Base-by-base conservation (phyloP, 2,113 vertebrate species). In the Ceuthmochares aereus region DNA sequence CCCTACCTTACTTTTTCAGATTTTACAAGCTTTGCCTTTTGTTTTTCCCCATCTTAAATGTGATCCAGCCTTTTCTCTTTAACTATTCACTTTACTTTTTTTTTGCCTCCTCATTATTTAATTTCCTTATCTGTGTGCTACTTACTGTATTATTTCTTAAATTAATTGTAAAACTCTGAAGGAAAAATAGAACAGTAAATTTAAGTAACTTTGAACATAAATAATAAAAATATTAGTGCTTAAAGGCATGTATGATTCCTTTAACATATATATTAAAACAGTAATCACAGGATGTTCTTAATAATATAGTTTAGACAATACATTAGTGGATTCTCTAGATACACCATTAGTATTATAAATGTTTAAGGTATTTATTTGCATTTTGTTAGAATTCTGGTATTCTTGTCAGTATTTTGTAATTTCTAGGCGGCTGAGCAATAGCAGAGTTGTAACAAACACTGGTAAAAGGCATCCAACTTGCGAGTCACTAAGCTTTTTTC, bases 21-120 rank as follows among this genome's bases (percentile, higher is more conserved):
- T 96, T 96, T 91, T 73, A 83, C 32, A 96, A 81, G 89, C 87
- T 92, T 81, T 89, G 75, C 84, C 91, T 93, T 96, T 96, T 97
- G 94, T 95, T 97, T 95, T 92, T 63, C 63, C 77, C 42, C 37
- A 27, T 88, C 60, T 86, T 87, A 95, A 86, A 95, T 68, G 58
- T 84, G 87, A 90, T 86, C 68, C 84, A 94, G 90, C 13, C 36
- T 85, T 93, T 96, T 87, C 91, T 83, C 59, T 95, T 87, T 89
- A 90, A 80, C 64, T 89, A 32, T 93, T 97, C 30, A 54, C 74
- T 86, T 90, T 25, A 76, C 89, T 59, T 67, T 64, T 40, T 40
- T 40, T 85, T 89, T 94, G 17, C 37, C 29, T 93, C 89, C 91
- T 37, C 43, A 4, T 60, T 84, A 23, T 89, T 89, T 94, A 51